Percentiles rank a stretch among this genome's conserved stretches.
Evolutionary conservation across 2,888 invertebrate species (phyloP).

Genomic region (Apotomis capreana): DNA sequence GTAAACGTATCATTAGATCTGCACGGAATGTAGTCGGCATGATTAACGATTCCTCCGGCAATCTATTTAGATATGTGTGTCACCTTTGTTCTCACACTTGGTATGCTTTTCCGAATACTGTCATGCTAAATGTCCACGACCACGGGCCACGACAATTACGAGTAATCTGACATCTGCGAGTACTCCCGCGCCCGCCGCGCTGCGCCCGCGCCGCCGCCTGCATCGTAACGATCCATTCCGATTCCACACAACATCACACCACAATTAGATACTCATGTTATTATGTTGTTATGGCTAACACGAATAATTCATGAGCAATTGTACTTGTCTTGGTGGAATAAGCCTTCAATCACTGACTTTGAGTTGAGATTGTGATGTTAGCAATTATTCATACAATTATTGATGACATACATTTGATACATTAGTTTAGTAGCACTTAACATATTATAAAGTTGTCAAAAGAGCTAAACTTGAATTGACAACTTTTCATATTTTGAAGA

Average conservation of each 20-base stretch:
- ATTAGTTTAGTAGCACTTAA: too few relatives aligned
- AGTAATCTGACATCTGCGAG: conserved; percentile 17
- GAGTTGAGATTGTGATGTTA: not conserved
- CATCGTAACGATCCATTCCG: conserved; percentile 15
- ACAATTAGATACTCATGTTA: conserved; percentile 5
- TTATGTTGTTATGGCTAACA: not conserved
- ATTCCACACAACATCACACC: not conserved
- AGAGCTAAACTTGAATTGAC: too few relatives aligned
- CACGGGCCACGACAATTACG: conserved; percentile 10
- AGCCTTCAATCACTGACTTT: not conserved
- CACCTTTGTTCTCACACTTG: conserved; percentile 18
- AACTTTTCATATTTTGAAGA: too few relatives aligned
- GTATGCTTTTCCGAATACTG: conserved; percentile 21
- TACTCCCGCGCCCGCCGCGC: too few relatives aligned
- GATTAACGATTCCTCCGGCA: not conserved
- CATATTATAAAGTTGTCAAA: too few relatives aligned
- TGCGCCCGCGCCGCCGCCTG: conserved; percentile 12
- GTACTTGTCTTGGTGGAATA: not conserved
- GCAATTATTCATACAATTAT: too few relatives aligned
- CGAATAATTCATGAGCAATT: conserved; percentile 14
- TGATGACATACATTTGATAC: too few relatives aligned
- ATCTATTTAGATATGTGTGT: conserved; percentile 1
- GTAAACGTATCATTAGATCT: too few relatives aligned
- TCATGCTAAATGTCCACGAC: conserved; percentile 15
- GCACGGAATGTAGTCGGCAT: not conserved